A percentile compares a stretch with the other conserved stretches of the same genome.
Conservation (phyloP, 35 echinoderm and acorn worm species). For the Apostichopus californicus region DNA sequence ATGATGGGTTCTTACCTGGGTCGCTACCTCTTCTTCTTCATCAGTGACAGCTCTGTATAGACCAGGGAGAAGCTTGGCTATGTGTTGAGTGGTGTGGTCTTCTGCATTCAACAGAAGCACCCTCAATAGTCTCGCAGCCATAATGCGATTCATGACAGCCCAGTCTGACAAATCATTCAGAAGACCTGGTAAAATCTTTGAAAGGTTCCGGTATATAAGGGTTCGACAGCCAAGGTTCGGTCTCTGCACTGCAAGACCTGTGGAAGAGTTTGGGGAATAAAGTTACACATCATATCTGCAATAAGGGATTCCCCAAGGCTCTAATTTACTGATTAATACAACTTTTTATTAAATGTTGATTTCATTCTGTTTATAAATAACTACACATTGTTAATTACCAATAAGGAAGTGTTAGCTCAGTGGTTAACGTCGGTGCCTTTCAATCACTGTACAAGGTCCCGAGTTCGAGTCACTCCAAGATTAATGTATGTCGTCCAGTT, state of each 20-base stretch:
- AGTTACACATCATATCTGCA: background rate
- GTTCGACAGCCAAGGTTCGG: conserved; percentile 91
- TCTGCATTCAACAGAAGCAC: conserved; percentile 85
- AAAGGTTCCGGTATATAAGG: conserved; percentile 85
- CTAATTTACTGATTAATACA: no score
- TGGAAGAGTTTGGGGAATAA: background rate
- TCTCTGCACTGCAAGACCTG: conserved; percentile 41
- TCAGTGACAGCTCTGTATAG: conserved; percentile 93
- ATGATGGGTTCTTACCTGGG: conserved; percentile 54
- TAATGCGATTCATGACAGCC: conserved; percentile 87
- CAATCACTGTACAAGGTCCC: no score
- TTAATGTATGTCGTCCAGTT: no score
- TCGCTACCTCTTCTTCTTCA: conserved; percentile 79
- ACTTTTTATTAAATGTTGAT: no score
- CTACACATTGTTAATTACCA: no score
- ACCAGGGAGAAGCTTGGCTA: conserved; percentile 79
- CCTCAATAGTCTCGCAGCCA: conserved; percentile 81
- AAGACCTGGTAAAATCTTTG: conserved; percentile 94
- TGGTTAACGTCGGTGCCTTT: no score
- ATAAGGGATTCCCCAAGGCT: no score
- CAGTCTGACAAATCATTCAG: conserved; percentile 88
- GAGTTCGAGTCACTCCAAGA: no score
- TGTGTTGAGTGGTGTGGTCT: conserved; percentile 94
- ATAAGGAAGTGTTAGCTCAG: no score
- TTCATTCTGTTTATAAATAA: no score